Conservation (phyloP, 2,113 vertebrate genomes). For the Anolis carolinensis region DNA sequence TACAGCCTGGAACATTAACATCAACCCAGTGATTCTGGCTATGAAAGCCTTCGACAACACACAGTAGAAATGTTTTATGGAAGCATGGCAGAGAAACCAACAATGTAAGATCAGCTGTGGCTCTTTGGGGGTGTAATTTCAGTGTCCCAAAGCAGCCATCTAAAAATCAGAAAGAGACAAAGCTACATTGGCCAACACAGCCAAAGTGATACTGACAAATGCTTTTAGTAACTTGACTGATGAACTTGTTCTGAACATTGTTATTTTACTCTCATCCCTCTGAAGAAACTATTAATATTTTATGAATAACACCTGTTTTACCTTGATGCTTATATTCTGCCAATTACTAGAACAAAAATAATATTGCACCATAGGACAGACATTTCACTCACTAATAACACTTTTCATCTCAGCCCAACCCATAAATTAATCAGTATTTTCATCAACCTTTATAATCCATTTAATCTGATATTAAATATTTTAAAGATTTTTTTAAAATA, state of each 20-base stretch:
- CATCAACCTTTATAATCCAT: not conserved
- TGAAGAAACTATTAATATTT: not conserved
- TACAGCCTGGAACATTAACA: too few relatives aligned
- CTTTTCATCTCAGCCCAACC: not conserved
- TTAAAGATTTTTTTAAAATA: not conserved
- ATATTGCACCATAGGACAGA: not conserved
- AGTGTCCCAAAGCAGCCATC: not conserved
- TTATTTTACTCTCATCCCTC: not conserved
- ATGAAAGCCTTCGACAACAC: too few relatives aligned
- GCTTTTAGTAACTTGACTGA: not conserved
- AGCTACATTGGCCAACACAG: not conserved
- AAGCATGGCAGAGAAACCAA: too few relatives aligned
- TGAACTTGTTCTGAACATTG: not conserved
- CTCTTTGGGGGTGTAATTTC: not conserved
- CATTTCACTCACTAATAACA: not conserved
- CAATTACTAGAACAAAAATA: not conserved
- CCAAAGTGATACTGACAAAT: not conserved
- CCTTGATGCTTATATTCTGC: too few relatives aligned
- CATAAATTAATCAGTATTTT: not conserved
- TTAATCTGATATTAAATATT: not conserved
- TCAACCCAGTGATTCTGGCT: too few relatives aligned
- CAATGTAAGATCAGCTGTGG: not conserved
- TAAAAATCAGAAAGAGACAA: not conserved
- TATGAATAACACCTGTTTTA: too few relatives aligned
- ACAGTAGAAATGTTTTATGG: too few relatives aligned